These are phyloP conservation scores for Gasterosteus aculeatus DNA, from an alignment of 2,113 vertebrate genomes.

Conservation along the genomic window DNA sequence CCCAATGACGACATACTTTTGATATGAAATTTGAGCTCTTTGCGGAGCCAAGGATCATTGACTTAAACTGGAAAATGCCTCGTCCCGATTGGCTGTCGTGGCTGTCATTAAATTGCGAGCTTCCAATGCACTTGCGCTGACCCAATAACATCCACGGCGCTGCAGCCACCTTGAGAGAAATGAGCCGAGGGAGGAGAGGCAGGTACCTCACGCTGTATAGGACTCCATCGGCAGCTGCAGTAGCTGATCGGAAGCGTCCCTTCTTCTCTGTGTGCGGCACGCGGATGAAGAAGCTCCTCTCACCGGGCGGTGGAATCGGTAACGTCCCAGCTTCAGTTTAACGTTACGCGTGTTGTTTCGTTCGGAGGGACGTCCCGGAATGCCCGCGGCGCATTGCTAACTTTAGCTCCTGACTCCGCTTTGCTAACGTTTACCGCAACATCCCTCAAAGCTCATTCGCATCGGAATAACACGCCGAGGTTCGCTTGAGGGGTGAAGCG, in stretches of 20 bases:
- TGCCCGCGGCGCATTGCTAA: background rate
- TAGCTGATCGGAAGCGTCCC: slow-evolving; percentile 11
- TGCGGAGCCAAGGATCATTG: slow-evolving; percentile 57
- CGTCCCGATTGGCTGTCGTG: slow-evolving; percentile 61
- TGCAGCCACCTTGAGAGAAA: slow-evolving; percentile 68
- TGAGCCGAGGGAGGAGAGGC: slow-evolving; percentile 51
- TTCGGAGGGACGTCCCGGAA: background rate
- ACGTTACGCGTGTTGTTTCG: slow-evolving; percentile 13
- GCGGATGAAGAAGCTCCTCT: background rate
- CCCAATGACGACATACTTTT: slow-evolving; percentile 55
- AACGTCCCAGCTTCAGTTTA: slow-evolving; percentile 17
- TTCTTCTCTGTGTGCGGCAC: background rate
- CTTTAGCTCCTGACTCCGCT: background rate
- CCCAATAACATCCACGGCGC: slow-evolving; percentile 95
- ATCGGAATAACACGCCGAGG: background rate
- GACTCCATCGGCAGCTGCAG: background rate
- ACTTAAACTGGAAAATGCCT: slow-evolving; percentile 59
- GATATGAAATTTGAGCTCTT: slow-evolving; percentile 24
- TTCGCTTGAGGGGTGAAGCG: background rate
- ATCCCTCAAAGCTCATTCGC: background rate
- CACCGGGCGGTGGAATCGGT: slow-evolving; percentile 35
- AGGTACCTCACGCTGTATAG: slow-evolving; percentile 25
- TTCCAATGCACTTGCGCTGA: slow-evolving; percentile 83
- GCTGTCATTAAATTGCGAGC: slow-evolving; percentile 62
- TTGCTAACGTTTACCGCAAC: background rate